Percentiles rank a stretch among this genome's conserved stretches.
Conservation (phyloP, 2,797 vertebrate genomes). For the Poeciliopsis gracilis region DNA sequence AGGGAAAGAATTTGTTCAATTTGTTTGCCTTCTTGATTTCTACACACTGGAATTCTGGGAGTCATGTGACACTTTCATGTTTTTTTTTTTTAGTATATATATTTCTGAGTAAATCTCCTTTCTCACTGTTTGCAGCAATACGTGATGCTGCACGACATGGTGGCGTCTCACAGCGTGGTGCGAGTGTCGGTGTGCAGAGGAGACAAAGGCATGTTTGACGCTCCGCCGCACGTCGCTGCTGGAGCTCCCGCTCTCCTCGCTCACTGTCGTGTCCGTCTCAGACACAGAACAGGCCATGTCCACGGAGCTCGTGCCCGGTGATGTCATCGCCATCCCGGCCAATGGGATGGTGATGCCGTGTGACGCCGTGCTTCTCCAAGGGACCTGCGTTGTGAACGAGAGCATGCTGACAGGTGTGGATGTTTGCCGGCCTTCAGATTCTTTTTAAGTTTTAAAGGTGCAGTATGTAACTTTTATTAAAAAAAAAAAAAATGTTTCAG, state of each 20-base stretch:
- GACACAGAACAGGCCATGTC: slow-evolving; percentile 93
- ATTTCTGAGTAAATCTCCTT: neutral
- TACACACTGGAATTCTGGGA: neutral
- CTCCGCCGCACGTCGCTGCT: neutral
- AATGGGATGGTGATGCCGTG: slow-evolving; percentile 96
- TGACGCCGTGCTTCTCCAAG: slow-evolving; percentile 89
- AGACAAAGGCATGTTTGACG: slow-evolving; percentile 80
- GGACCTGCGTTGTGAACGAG: slow-evolving; percentile 97
- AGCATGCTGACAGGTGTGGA: slow-evolving; percentile 93
- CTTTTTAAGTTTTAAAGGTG: neutral
- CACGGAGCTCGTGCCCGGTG: slow-evolving; percentile 94
- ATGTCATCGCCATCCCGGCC: slow-evolving; percentile 90
- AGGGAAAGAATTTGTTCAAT: neutral
- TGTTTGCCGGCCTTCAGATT: too few relatives aligned
- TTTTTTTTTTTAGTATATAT: neutral
- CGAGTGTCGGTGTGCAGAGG: slow-evolving; percentile 89
- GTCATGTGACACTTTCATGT: neutral
- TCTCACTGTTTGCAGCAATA: slow-evolving; percentile 86
- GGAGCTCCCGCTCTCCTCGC: neutral
- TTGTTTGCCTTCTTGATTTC: neutral
- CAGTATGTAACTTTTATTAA: too few relatives aligned
- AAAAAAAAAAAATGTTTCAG: too few relatives aligned
- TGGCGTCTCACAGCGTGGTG: slow-evolving; percentile 90
- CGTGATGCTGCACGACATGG: slow-evolving; percentile 94
- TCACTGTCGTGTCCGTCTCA: slow-evolving; percentile 41